Evolutionary conservation across 2,797 vertebrate genomes (phyloP).

Genomic region (Hirundo rustica): DNA sequence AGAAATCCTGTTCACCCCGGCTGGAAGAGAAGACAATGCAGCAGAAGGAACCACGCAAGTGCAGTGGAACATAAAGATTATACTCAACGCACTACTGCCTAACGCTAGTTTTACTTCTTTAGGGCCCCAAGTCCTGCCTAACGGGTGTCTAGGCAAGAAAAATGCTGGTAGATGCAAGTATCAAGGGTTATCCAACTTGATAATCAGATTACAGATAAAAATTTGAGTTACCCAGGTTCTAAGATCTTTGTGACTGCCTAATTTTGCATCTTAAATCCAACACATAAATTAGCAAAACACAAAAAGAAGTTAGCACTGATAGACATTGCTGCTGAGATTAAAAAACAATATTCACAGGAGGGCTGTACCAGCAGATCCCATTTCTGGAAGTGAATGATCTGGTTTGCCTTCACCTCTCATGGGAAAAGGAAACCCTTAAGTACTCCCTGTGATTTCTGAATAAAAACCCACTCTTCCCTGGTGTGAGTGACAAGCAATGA

Average conservation of each 20-base stretch:
- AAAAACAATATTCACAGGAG: background rate
- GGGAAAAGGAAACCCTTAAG: background rate
- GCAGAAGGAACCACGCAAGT: background rate
- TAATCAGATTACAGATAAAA: background rate
- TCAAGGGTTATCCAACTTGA: background rate
- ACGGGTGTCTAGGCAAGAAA: background rate
- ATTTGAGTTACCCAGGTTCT: background rate
- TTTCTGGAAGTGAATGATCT: background rate
- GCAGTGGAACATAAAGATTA: background rate
- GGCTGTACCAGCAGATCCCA: background rate
- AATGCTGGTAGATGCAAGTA: background rate
- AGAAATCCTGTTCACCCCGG: constrained; percentile 90
- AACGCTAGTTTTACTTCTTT: background rate
- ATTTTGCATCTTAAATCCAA: background rate
- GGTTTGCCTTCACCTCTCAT: background rate
- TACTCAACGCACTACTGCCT: background rate
- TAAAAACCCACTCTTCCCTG: background rate
- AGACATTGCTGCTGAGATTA: background rate
- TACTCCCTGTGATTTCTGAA: background rate
- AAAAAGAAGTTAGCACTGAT: background rate
- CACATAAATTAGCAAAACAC: background rate
- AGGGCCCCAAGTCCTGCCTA: background rate
- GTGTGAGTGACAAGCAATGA: background rate
- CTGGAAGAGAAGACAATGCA: constrained; percentile 76
- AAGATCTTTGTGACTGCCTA: background rate